Evolutionary conservation across 1,140 invertebrate species (phyloP).

Genomic region (Steinernema feltiae): DNA sequence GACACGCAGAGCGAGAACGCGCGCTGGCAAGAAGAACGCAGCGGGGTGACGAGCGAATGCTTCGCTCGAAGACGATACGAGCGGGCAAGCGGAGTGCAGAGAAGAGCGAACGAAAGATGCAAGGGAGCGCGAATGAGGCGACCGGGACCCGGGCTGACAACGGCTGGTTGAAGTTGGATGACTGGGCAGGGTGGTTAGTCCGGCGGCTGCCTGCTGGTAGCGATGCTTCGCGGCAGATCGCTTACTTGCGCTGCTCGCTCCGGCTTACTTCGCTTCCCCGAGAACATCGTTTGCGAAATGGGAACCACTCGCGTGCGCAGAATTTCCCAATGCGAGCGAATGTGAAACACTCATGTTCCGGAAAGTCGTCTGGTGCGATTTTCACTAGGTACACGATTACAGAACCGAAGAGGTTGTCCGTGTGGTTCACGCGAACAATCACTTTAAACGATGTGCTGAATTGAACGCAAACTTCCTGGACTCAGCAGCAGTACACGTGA

Average conservation of each 20-base stretch:
- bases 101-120: conserved; percentile 15
- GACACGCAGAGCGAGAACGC: conserved; percentile 13
- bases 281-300: not conserved
- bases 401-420: no score
- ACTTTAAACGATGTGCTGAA: no score
- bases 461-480: no score
- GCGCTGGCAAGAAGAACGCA: conserved; percentile 13
- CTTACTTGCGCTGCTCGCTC: not conserved
- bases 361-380: not conserved
- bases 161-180: not conserved
- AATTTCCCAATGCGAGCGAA: not conserved
- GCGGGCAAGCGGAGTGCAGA: not conserved
- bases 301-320: not conserved
- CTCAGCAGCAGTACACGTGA: not conserved
- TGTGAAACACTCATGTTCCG: not conserved
- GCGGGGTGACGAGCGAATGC: not conserved
- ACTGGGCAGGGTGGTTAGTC: not conserved
- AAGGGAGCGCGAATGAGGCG: not conserved
- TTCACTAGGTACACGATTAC: no score
- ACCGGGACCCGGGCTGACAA: conserved; percentile 7
- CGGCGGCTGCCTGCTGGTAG: not conserved
- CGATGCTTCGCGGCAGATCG: not conserved
- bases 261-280: not conserved
- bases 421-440: no score
- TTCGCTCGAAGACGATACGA: conserved; percentile 7